Evolutionary conservation across 2,797 vertebrate species (phyloP).

Genomic region (Echeneis naucrates): DNA sequence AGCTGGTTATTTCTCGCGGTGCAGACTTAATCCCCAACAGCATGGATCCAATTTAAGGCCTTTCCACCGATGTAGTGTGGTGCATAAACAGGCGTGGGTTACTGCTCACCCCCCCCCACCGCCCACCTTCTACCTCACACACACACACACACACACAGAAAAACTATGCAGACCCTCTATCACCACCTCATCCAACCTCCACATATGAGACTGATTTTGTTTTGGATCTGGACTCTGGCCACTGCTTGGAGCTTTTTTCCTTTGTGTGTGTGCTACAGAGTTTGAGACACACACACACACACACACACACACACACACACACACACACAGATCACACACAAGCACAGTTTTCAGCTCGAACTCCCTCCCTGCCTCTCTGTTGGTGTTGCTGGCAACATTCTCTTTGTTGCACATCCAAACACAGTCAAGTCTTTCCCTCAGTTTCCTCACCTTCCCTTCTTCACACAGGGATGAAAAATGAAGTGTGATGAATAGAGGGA

Average conservation of each 20-base stretch:
- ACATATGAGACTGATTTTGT: constrained; percentile 83
- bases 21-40: constrained; percentile 81
- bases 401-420: constrained; percentile 75
- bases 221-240: constrained; percentile 78
- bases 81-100: constrained; percentile 80
- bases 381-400: constrained; percentile 65
- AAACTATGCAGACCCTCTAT: constrained; percentile 41
- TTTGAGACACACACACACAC: constrained; percentile 22
- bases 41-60: constrained; percentile 84
- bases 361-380: constrained; percentile 43
- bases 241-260: constrained; percentile 64
- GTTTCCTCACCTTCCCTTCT: constrained; percentile 81
- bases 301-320: constrained; percentile 9
- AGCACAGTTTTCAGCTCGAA: constrained; percentile 21
- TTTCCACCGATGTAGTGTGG: constrained; percentile 72
- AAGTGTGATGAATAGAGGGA: constrained; percentile 80
- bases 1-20: constrained; percentile 49
- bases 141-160: constrained; percentile 13
- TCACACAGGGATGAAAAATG: constrained; percentile 75
- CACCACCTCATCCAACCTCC: constrained; percentile 61
- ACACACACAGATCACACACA: constrained; percentile 27
- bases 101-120: constrained; percentile 51
- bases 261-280: constrained; percentile 24
- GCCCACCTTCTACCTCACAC: constrained; percentile 39
- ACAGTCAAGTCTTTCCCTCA: constrained; percentile 75